phyloP scores from a whole-genome alignment of 2,888 invertebrate species.

The Ophraella communa region DNA sequence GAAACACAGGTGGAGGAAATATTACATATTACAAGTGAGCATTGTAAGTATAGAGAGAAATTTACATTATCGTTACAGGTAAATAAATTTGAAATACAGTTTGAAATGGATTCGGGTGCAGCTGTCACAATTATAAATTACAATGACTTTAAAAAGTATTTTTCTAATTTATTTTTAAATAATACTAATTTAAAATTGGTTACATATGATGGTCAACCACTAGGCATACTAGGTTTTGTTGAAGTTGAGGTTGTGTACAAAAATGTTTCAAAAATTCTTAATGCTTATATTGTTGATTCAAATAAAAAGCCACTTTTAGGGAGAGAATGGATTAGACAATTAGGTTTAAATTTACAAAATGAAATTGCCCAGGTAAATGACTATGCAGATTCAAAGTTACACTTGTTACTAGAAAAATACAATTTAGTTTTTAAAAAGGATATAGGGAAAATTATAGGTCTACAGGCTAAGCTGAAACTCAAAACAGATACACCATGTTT shows the following conservation, averaged over 20 bases:
- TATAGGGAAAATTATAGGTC: conserved; percentile 3
- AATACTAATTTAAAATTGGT: not conserved
- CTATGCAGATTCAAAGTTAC: not conserved
- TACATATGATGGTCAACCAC: not conserved
- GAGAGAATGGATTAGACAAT: conserved; percentile 10
- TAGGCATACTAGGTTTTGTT: not conserved
- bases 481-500: not conserved
- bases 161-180: not conserved
- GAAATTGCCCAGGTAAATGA: conserved; percentile 3
- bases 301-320: conserved; percentile 41
- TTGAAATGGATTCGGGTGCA: conserved; percentile 15
- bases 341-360: conserved; percentile 27
- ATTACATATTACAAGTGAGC: not conserved
- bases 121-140: conserved; percentile 8
- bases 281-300: conserved; percentile 9
- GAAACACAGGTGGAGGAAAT: not conserved
- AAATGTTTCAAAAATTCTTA: conserved; percentile 4
- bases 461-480: conserved; percentile 20
- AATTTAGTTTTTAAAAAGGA: not conserved
- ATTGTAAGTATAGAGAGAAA: conserved; percentile 5
- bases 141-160: not conserved
- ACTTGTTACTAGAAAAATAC: conserved; percentile 10
- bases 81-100: not conserved
- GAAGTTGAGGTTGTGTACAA: not conserved
- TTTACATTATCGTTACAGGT: conserved; percentile 1